These are phyloP conservation scores for Eupithecia inturbata DNA, from an alignment of 2,888 invertebrate species.

Conservation along the genomic window DNA sequence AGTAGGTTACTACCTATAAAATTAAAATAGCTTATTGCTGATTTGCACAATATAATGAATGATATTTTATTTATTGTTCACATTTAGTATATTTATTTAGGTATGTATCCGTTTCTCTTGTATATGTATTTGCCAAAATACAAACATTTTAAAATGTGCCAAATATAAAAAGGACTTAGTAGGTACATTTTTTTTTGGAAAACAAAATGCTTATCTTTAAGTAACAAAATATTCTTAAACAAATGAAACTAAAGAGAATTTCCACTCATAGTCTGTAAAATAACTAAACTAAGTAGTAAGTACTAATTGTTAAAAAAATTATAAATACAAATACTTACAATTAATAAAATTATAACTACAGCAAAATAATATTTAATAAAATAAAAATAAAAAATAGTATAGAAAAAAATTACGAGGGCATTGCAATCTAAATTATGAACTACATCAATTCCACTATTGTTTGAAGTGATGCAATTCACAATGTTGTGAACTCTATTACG, in stretches of 20 bases:
- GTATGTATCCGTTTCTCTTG: not conserved
- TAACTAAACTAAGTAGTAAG: no score
- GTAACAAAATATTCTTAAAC: no score
- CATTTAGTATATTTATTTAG: not conserved
- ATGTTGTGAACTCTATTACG: slow-evolving; percentile 44
- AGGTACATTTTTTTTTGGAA: no score
- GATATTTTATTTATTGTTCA: not conserved
- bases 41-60: slow-evolving; percentile 22
- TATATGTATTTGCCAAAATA: not conserved
- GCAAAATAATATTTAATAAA: no score
- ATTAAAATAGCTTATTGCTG: slow-evolving; percentile 28
- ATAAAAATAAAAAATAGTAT: no score
- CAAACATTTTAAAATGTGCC: not conserved
- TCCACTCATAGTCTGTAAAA: no score
- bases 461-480: slow-evolving; percentile 47
- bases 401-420: slow-evolving; percentile 18
- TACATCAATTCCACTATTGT: slow-evolving; percentile 36
- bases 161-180: not conserved
- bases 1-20: not conserved
- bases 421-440: slow-evolving; percentile 23
- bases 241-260: no score
- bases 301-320: no score
- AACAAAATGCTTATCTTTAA: no score
- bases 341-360: no score
- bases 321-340: no score